These are phyloP conservation scores for Amphimallon solstitiale DNA, from an alignment of 2,888 invertebrate genomes.

Conservation along the genomic window DNA sequence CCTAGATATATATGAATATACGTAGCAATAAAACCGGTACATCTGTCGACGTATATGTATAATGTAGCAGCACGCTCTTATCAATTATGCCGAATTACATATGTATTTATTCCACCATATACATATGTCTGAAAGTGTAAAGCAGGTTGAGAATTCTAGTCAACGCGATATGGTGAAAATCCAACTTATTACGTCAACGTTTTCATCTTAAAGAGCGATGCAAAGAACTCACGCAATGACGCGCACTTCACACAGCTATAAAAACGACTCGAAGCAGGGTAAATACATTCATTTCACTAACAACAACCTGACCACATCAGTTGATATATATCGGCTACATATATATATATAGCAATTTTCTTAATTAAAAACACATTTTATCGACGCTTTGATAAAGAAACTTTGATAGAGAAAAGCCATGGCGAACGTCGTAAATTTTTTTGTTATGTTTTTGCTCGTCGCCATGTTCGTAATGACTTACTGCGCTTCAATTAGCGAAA, in stretches of 20 bases:
- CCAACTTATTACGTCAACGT: conserved; percentile 14
- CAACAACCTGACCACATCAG: conserved; percentile 3
- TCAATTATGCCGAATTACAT: no score
- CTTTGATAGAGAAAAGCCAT: neutral
- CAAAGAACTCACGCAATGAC: conserved; percentile 20
- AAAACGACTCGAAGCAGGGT: conserved; percentile 1
- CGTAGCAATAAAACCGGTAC: no score
- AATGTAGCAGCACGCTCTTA: no score
- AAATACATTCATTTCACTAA: conserved; percentile 4
- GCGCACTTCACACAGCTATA: neutral
- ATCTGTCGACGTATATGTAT: no score
- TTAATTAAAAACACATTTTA: neutral
- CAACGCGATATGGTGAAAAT: no score
- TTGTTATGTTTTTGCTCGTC: neutral
- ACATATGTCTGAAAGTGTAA: no score
- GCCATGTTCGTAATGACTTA: neutral
- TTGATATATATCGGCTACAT: neutral
- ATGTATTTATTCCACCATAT: no score
- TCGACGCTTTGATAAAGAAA: no score
- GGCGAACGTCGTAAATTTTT: neutral
- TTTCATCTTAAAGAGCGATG: neutral
- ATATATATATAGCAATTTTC: neutral
- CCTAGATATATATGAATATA: no score
- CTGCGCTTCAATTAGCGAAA: neutral
- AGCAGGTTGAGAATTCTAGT: no score